A percentile compares a stretch with the other conserved stretches of the same genome.
Evolutionary conservation across 23 tunicate genomes (phyloP).

Genomic region (Aplidium turbinatum): DNA sequence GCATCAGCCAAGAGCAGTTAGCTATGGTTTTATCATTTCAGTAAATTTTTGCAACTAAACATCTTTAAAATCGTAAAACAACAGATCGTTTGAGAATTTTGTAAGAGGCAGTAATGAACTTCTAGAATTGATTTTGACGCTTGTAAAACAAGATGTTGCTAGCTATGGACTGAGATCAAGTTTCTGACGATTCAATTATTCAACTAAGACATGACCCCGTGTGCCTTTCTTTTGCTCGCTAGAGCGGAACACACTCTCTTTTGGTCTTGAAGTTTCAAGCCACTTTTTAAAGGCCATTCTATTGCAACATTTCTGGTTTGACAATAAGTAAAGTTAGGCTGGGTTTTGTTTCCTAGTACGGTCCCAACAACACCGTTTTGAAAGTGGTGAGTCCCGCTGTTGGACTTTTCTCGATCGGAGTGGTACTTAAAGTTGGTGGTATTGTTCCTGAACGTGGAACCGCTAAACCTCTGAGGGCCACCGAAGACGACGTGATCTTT

Average conservation of each 20-base stretch:
- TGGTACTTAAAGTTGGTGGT: constrained; percentile 8
- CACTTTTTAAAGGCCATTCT: constrained; percentile 48
- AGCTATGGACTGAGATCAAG: not conserved
- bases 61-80: too few species aligned
- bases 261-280: constrained; percentile 27
- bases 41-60: too few species aligned
- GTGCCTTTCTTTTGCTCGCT: constrained; percentile 47
- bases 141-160: not conserved
- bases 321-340: constrained; percentile 23
- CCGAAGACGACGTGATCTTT: constrained; percentile 11
- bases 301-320: constrained; percentile 32
- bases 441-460: constrained; percentile 3
- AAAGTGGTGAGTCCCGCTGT: constrained; percentile 4
- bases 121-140: not conserved
- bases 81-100: too few species aligned
- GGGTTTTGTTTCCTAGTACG: constrained; percentile 36
- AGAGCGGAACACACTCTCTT: constrained; percentile 54
- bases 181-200: not conserved
- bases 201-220: constrained; percentile 33
- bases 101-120: too few species aligned
- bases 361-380: constrained; percentile 53
- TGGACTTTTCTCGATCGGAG: not conserved
- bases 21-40: too few species aligned
- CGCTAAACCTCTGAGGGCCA: not conserved
- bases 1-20: too few species aligned